Evolutionary conservation across 2,888 invertebrate species (phyloP).

Genomic region (Hoplodrina ambigua): DNA sequence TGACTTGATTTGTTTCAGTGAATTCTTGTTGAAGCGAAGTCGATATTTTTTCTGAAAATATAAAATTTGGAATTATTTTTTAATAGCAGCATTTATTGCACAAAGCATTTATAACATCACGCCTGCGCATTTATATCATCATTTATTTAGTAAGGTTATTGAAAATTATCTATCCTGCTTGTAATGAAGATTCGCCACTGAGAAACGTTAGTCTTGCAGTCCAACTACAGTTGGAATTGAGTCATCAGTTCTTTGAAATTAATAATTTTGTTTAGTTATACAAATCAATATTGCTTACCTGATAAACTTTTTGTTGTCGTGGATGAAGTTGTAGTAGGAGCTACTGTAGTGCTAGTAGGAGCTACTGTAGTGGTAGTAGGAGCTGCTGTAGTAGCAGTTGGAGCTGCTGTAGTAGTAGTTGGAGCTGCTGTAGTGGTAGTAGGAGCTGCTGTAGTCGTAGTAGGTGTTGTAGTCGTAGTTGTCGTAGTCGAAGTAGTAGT

Average conservation of each 20-base stretch:
- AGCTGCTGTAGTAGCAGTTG: conserved; percentile 23
- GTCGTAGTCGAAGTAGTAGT: conserved; percentile 28
- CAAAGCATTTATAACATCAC: neutral
- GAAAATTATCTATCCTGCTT: no score
- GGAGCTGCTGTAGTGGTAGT: neutral
- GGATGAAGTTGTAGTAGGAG: conserved; percentile 14
- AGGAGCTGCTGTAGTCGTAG: neutral
- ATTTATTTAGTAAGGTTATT: no score
- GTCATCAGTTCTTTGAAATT: neutral
- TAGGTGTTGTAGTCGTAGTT: conserved; percentile 17
- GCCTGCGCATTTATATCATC: no score
- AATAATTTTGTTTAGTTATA: neutral
- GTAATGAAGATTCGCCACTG: neutral
- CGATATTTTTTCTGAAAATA: conserved; percentile 56
- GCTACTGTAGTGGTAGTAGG: conserved; percentile 22
- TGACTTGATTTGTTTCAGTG: conserved; percentile 59
- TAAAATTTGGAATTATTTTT: neutral
- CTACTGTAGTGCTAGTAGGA: conserved; percentile 6
- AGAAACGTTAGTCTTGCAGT: neutral
- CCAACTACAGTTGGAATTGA: neutral
- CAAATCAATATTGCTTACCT: conserved; percentile 25
- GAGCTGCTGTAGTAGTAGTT: conserved; percentile 4
- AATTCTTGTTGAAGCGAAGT: conserved; percentile 38
- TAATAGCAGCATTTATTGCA: neutral
- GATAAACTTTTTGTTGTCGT: conserved; percentile 26